Evolutionary conservation across 2,113 vertebrate genomes (phyloP), one percentile per base, ranked within the genome.

Genomic region (Gallinago undulata): DNA sequence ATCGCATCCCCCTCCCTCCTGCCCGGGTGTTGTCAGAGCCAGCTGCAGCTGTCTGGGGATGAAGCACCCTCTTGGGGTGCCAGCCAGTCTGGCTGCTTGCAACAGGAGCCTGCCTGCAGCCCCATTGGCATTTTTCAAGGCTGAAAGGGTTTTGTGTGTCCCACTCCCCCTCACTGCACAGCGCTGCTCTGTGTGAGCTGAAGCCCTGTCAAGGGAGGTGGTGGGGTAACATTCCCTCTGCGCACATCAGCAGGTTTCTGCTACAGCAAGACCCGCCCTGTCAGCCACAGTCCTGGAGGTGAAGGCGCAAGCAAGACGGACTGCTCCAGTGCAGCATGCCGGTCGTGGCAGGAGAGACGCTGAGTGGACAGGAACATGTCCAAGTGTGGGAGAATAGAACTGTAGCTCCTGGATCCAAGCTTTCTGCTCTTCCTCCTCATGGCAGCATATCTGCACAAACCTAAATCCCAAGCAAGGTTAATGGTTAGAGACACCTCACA

Each of bases 81-180:
- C 98, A 98, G 99, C 98, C 98, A 97, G 98, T 98, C 98, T 99
- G 98, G 98, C 98, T 97, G 98, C 98, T 97, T 98, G 98, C 98
- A 98, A 97, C 94, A 97, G 97, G 97, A 98, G 96, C 97, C 97
- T 98, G 98, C 97, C 98, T 91, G 92, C 97, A 97, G 97, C 95
- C 94, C 93, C 37, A 43, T 90, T 89, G 96, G 94, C 80, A 92
- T 97, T 97, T 41, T 97, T 94, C 69, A 94, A 95, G 95, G 96
- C 63, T 45, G 41, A 76, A 67, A 84, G 72, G 28, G 33, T 31
- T 75, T 80, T 67, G 14, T 28, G 35, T 55, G 17, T 41, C 45
- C 82, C n/a, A 4, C 25, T 84, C 10, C 41, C 39, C n/a, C 30
- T 35, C 63, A 7, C 9, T 4, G 8, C 24, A 2, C 30, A 37